These are phyloP conservation scores for Ameiurus melas DNA, from an alignment of 2,113 vertebrate species.

Conservation along the genomic window DNA sequence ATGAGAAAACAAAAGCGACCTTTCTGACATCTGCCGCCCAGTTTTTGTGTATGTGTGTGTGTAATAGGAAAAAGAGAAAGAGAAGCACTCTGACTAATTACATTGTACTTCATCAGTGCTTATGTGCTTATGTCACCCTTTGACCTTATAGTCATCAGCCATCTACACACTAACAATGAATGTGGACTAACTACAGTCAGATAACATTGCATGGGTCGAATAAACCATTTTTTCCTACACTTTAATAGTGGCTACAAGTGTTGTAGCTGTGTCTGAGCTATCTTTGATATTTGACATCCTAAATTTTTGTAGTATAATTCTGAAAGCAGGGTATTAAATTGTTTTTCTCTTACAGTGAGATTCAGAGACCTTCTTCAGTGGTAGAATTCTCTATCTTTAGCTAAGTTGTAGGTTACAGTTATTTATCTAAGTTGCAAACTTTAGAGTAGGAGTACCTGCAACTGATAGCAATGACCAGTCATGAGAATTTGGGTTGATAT, in stretches of 20 bases:
- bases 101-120: conserved; percentile 48
- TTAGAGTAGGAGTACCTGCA: neutral
- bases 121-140: conserved; percentile 58
- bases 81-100: conserved; percentile 58
- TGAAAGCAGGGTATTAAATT: neutral
- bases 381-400: neutral
- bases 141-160: conserved; percentile 50
- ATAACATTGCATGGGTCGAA: neutral
- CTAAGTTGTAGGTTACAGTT: neutral
- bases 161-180: neutral
- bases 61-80: conserved; percentile 37
- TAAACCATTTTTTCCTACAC: neutral
- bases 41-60: conserved; percentile 56
- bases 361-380: neutral
- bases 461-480: neutral
- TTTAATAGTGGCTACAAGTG: neutral
- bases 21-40: conserved; percentile 79
- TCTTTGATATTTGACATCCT: neutral
- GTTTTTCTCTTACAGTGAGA: neutral
- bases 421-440: neutral
- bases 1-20: conserved; percentile 72
- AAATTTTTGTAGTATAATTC: neutral
- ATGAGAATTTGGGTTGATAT: neutral
- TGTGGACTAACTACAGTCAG: neutral
- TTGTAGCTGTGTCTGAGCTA: neutral